Evolutionary conservation across 2,113 vertebrate genomes (phyloP).

Genomic region (Cebus imitator): DNA sequence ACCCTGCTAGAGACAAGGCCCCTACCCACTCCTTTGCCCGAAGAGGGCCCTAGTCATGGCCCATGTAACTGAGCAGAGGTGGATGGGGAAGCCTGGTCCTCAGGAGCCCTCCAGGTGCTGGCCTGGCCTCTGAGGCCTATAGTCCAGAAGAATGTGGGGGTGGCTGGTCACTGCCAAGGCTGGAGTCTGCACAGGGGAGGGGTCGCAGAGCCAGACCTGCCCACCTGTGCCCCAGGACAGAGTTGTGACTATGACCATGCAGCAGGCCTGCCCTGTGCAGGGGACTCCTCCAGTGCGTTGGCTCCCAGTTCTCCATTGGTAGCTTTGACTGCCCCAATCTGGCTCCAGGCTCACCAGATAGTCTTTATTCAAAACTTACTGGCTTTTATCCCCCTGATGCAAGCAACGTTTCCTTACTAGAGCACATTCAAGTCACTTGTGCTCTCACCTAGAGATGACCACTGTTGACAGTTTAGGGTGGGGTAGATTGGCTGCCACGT

Average conservation of each 20-base stretch:
- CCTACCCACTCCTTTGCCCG: background rate
- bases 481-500: background rate
- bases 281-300: rapidly evolving
- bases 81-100: background rate
- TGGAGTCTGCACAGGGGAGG: too few relatives aligned
- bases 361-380: background rate
- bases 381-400: background rate
- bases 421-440: background rate
- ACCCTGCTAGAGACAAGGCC: background rate
- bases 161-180: background rate
- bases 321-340: background rate
- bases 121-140: background rate
- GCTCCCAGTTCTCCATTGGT: background rate
- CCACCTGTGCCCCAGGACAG: background rate
- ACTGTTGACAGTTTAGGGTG: background rate
- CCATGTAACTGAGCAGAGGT: background rate
- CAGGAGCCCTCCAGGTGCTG: background rate
- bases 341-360: background rate
- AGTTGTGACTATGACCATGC: background rate
- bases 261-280: too few relatives aligned
- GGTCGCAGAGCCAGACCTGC: too few relatives aligned
- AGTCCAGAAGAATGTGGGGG: background rate
- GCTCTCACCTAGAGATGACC: too few relatives aligned
- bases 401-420: background rate
- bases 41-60: background rate